A percentile compares a stretch with the other conserved stretches of the same genome.
These are phyloP conservation scores for Carcina quercana DNA, from an alignment of 2,888 invertebrate species.

Conservation along the genomic window DNA sequence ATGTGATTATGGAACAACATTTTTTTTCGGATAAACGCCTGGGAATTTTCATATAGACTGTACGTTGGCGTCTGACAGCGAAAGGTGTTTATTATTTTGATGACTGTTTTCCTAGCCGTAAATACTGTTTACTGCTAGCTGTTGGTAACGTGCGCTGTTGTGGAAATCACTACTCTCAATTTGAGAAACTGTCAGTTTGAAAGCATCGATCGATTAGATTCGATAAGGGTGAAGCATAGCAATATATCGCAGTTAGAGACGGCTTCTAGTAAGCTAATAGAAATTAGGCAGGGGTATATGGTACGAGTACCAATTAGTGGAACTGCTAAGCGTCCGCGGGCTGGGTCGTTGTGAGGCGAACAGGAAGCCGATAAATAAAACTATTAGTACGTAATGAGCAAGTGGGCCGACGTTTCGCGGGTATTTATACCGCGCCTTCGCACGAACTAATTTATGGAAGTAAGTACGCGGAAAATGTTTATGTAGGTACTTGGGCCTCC, in stretches of 20 bases:
- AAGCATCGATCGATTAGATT: no score
- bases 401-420: slow-evolving; percentile 54
- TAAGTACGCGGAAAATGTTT: slow-evolving; percentile 73
- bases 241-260: no score
- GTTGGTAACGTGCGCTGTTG: background rate
- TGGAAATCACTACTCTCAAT: no score
- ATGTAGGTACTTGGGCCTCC: slow-evolving; percentile 51
- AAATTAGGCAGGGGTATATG: no score
- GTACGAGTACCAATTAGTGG: slow-evolving; percentile 23
- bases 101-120: slow-evolving; percentile 39
- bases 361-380: slow-evolving; percentile 64
- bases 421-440: slow-evolving; percentile 69
- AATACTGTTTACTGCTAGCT: background rate
- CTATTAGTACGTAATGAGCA: slow-evolving; percentile 67
- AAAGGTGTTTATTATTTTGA: slow-evolving; percentile 56
- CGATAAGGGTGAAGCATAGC: no score
- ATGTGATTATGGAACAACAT: slow-evolving; percentile 61
- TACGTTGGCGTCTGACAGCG: slow-evolving; percentile 39
- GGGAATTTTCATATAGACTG: slow-evolving; percentile 51
- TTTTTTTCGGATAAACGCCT: slow-evolving; percentile 52
- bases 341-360: slow-evolving; percentile 35
- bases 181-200: no score
- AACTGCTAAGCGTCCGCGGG: slow-evolving; percentile 21
- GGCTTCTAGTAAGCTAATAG: no score
- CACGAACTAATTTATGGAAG: slow-evolving; percentile 72